Evolutionary conservation across 2,113 vertebrate species (phyloP), one percentile per base, ranked within the genome.

Genomic region (Ciconia stormi): DNA sequence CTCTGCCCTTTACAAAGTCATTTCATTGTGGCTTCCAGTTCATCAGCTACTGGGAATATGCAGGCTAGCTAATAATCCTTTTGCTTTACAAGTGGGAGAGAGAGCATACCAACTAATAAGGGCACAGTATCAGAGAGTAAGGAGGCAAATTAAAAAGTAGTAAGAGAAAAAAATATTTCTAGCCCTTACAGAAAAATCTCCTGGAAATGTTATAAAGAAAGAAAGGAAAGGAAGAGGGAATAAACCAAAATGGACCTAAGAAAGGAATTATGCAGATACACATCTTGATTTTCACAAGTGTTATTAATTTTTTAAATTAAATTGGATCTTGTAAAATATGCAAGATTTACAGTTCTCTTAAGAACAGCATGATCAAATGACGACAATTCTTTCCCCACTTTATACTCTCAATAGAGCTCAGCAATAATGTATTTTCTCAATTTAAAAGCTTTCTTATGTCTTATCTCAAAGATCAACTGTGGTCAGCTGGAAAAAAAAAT

Each of bases 271-370:
- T 86, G 62, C 50, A 87, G 81, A 89, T 87, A 44, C 1, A 1
- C 94, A 46, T 94, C 81, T 82, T 62, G 61, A 91, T 96, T 97
- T 95, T 93, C 87, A 80, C 44, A 92, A 88, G 53, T 81, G 44
- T 70, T 87, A 87, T 58, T 90, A 58, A 32, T 77, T 85, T 96
- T 94, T 92, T 69, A n/a, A 85, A 91, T 95, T 87, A 84, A 95
- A 85, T 73, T 32, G 9, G 34, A 42, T 73, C 40, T 89, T 62
- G 65, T 87, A 88, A 91, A 96, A 94, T 61, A 73, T 73, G 62
- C 42, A 76, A 36, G 65, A 82, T 90, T 94, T 91, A 74, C 32
- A 67, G 55, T 91, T 93, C 36, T 87, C 34, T 91, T 65, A 86
- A 14, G 76, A 94, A 58, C 34, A 73, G 42, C 50, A n/a, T 46